Evolutionary conservation across 2,113 vertebrate species (phyloP), one percentile per base, ranked within the genome.

Genomic region (Melanerpes formicivorus): DNA sequence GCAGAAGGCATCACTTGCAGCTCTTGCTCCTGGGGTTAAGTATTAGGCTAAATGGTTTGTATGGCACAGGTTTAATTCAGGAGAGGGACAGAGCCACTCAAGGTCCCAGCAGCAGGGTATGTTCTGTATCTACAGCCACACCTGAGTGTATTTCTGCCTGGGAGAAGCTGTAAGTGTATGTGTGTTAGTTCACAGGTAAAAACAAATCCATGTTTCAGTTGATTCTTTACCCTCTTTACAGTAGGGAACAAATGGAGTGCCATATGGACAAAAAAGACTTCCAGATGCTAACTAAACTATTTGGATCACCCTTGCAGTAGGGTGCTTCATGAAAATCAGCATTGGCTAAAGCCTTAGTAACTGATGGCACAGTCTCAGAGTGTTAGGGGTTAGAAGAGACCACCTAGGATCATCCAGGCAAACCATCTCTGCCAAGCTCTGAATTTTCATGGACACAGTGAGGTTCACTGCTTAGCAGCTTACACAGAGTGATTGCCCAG

Each of bases 101-200:
- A 48, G 11, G 48, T 2, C 29, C 17, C 42, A 58, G 4, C 19
- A 46, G 15, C 3, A 11, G 2, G 13, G 5, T 32, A 6, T 19
- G 11, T 44, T 71, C 14, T 52, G 10, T 44, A 14, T 17, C 59
- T 63, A 50, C 34, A 80, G 4, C 17, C 8, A 22, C n/a, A 55
- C 3, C 0, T 42, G 8, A 63, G 2, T 16, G 25, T 29, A 26
- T 64, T 42, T 9, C 23, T 80, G 13, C 5, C 37, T 44, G 56
- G 50, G 56, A 34, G 4, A 29, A 59, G 29, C 30, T 81, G 79
- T 59, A 84, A 67, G n/a, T 3, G 1, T 1, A 1, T 0, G 1
- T 14, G 15, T 4, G 15, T 26, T 26, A n/a, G 23, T 4, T 93
- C 30, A 64, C 48, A 77, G 77, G 15, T 18, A 8, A 22, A 55